Base-by-base conservation (phyloP, 2,797 vertebrate species). In the Mionectes olivaceus region DNA sequence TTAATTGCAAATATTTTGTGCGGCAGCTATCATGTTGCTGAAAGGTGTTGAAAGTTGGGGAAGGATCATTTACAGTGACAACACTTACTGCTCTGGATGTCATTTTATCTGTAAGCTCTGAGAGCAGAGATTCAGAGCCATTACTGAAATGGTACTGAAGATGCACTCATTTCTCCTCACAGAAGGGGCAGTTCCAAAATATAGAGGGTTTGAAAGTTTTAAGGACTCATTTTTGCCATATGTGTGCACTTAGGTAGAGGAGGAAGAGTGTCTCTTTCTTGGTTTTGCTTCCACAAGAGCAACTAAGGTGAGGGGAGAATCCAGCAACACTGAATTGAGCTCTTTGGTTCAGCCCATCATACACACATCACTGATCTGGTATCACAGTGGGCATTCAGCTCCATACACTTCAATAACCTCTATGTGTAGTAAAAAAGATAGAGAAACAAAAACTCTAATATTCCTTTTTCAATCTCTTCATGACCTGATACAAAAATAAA, bases 221-320 rank as follows among this genome's bases (percentile, higher is more conserved):
- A 44, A 77, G 81, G 80, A 63, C 15, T 47, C 63, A 43, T 61
- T 92, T 71, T 90, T 41, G 90, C 25, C 13, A 28, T 41, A 43
- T 46, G 5, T 24, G 24, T 33, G 25, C 39, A n/a, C 61, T 88
- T 32, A 43, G 13, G 11, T 68, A 17, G 32, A 60, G 28, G 22
- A 57, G 67, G 28, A 95, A 82, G 25, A 68, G 59, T 59, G 37
- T 80, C 65, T 83, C 33, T 75, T 9, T 57, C 28, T 10, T 86
- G 47, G 33, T 64, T 95, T 90, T 95, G 56, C 80, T 95, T 65
- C 82, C 88, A 87, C 73, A 64, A 83, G 74, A 91, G 82, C 86
- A 94, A 64, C 59, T 74, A 94, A 89, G 56, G 52, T 49, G 33
- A 96, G 44, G 13, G 10, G 32, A 78, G 87, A 88, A 70, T 4